These are phyloP conservation scores for Rhombomys opimus DNA, from an alignment of 2,113 vertebrate species.

Conservation along the genomic window DNA sequence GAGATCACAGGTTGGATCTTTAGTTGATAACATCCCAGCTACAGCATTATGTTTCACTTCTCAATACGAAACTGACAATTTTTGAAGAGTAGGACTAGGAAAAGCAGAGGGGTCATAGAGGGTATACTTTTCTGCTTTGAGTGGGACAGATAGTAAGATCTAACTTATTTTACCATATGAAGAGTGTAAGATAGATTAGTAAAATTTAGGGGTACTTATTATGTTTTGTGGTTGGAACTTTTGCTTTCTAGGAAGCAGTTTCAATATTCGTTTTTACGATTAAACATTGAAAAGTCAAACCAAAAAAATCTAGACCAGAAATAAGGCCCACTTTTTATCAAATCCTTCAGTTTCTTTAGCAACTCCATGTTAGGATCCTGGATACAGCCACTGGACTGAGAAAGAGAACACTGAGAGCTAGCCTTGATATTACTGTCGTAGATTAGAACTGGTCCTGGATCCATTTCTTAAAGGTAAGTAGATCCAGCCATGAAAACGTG, in stretches of 20 bases:
- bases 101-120: not conserved
- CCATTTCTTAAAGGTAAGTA: not conserved
- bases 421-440: too few relatives aligned
- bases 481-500: too few relatives aligned
- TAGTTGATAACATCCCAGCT: not conserved
- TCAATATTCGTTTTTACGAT: not conserved
- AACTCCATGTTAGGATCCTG: not conserved
- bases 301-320: slow-evolving; percentile 8
- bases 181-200: not conserved
- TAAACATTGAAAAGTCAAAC: not conserved
- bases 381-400: not conserved
- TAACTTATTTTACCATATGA: not conserved
- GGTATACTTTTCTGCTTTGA: not conserved
- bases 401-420: not conserved
- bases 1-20: not conserved
- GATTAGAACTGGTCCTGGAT: not conserved
- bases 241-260: not conserved
- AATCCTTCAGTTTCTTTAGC: not conserved
- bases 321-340: not conserved
- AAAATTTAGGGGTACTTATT: not conserved
- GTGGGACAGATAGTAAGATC: not conserved
- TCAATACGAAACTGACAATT: not conserved
- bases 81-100: not conserved
- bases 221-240: not conserved
- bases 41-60: not conserved